Percentiles rank a stretch among this genome's conserved stretches.
Evolutionary conservation across 2,113 vertebrate species (phyloP).

Genomic region (Cichladusa arquata): DNA sequence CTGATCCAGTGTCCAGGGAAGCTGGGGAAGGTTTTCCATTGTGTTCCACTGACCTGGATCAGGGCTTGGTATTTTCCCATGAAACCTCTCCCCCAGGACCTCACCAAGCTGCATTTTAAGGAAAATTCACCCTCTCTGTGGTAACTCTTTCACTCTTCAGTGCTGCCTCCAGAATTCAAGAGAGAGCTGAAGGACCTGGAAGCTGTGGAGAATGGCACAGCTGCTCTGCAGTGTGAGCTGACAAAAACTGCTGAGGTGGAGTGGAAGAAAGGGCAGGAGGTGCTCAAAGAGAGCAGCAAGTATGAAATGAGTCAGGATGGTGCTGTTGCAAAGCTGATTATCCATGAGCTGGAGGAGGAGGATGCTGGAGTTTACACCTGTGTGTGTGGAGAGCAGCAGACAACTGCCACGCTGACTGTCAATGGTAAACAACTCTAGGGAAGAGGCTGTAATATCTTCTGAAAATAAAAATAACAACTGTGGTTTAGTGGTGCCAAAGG

Average conservation of each 20-base stretch:
- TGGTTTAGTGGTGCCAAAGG: neutral
- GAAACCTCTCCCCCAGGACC: neutral
- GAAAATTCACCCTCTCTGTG: neutral
- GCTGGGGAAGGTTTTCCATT: neutral
- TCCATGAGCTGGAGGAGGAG: slow-evolving; percentile 64
- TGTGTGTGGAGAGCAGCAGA: slow-evolving; percentile 78
- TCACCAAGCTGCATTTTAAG: neutral
- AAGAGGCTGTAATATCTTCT: neutral
- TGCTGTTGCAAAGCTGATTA: slow-evolving; percentile 64
- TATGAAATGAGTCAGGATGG: slow-evolving; percentile 74
- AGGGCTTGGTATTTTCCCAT: neutral
- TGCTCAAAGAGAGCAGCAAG: slow-evolving; percentile 70
- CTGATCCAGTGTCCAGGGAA: neutral
- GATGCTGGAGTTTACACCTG: slow-evolving; percentile 78
- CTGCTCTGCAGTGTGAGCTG: slow-evolving; percentile 61
- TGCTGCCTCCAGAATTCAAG: slow-evolving; percentile 57
- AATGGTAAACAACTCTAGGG: slow-evolving; percentile 73
- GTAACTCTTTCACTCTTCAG: slow-evolving; percentile 32
- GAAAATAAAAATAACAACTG: neutral
- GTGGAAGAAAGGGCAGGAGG: slow-evolving; percentile 68
- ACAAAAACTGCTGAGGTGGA: slow-evolving; percentile 63
- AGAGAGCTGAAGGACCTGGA: slow-evolving; percentile 30
- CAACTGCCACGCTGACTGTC: slow-evolving; percentile 78
- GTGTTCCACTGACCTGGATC: neutral
- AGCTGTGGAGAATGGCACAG: slow-evolving; percentile 41